These are phyloP conservation scores for Marasmarcha lunaedactyla DNA, from an alignment of 2,888 invertebrate genomes.

Conservation along the genomic window DNA sequence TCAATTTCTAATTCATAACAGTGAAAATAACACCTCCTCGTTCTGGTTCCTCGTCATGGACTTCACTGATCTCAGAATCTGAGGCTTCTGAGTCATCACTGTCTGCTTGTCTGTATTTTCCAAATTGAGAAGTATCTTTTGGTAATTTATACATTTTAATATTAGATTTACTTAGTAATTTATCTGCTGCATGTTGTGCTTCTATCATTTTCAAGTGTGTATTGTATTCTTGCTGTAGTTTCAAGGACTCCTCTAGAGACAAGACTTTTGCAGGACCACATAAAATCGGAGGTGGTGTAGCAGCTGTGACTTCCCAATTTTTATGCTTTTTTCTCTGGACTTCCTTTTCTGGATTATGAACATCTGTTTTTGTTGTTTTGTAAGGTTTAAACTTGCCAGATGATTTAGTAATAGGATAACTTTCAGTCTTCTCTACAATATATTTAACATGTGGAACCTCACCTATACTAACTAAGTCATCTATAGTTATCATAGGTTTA, in stretches of 20 bases:
- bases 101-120: constrained; percentile 40
- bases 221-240: constrained; percentile 64
- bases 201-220: constrained; percentile 57
- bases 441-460: constrained; percentile 63
- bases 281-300: constrained; percentile 70
- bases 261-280: constrained; percentile 66
- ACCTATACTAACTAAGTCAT: constrained; percentile 58
- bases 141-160: constrained; percentile 41
- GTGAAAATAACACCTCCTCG: constrained; percentile 66
- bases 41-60: constrained; percentile 70
- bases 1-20: constrained; percentile 39
- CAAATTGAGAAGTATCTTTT: constrained; percentile 36
- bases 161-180: constrained; percentile 46
- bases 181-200: constrained; percentile 68
- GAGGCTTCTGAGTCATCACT: constrained; percentile 44
- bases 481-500: constrained; percentile 56
- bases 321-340: constrained; percentile 54
- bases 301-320: constrained; percentile 74
- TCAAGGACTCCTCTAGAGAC: constrained; percentile 67
- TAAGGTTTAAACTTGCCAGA: constrained; percentile 67
- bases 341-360: constrained; percentile 68
- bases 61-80: constrained; percentile 61
- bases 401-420: constrained; percentile 30
- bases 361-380: constrained; percentile 66
- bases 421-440: constrained; percentile 63